Conservation (phyloP, 2,797 vertebrate species). For the Enoplosus armatus region DNA sequence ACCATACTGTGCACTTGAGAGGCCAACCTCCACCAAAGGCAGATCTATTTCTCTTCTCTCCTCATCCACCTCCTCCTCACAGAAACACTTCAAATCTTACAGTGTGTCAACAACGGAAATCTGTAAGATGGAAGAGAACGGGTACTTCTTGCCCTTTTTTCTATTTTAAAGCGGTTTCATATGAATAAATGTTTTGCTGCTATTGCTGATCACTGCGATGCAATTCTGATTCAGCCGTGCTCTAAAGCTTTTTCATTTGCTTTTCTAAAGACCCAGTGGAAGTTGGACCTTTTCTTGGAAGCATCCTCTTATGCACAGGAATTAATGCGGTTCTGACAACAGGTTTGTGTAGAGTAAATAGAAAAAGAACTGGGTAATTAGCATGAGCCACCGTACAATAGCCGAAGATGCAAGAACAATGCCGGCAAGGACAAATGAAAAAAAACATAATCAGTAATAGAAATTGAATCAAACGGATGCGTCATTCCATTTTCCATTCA, state of each 20-base stretch:
- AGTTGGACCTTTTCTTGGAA: constrained; percentile 22
- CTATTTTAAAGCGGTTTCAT: not conserved
- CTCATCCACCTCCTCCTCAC: constrained; percentile 43
- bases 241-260: constrained; percentile 8
- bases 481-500: not conserved
- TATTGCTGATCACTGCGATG: not conserved
- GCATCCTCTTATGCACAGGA: constrained; percentile 23
- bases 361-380: constrained; percentile 16
- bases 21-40: constrained; percentile 64
- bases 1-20: constrained; percentile 65
- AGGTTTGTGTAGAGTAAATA: constrained; percentile 30
- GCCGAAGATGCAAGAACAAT: constrained; percentile 14
- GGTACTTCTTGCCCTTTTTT: not conserved
- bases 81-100: constrained; percentile 39
- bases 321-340: constrained; percentile 19
- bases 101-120: constrained; percentile 57
- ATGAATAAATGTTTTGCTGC: constrained; percentile 20
- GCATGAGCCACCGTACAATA: not conserved
- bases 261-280: constrained; percentile 11
- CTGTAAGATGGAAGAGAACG: constrained; percentile 31
- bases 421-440: not conserved
- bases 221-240: constrained; percentile 3
- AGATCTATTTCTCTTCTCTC: constrained; percentile 59
- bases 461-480: not conserved
- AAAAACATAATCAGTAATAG: not conserved